Percentiles rank a stretch among this genome's conserved stretches.
Conservation (phyloP, 2,113 vertebrate genomes). For the Fulica atra region DNA sequence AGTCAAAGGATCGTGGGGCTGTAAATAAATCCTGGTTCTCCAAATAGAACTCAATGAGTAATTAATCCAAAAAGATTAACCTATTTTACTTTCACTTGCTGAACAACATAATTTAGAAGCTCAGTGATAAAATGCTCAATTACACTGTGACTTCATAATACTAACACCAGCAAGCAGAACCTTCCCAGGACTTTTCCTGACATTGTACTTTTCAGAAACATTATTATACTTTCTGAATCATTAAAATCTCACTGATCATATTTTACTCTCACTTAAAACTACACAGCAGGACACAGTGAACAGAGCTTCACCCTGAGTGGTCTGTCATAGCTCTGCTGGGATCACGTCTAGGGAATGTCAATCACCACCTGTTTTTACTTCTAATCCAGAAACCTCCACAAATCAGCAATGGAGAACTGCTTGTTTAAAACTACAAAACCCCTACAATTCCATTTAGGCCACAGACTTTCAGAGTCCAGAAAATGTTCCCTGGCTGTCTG, state of each 20-base stretch:
- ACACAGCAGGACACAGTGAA: background rate
- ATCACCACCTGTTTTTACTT: background rate
- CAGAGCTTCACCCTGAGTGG: background rate
- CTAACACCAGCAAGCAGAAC: background rate
- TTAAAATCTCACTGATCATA: background rate
- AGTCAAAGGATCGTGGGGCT: background rate
- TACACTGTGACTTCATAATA: background rate
- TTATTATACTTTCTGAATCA: background rate
- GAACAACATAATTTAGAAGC: background rate
- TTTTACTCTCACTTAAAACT: background rate
- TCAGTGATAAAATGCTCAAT: background rate
- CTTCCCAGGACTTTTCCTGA: background rate
- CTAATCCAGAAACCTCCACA: background rate
- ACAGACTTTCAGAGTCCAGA: background rate
- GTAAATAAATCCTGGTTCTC: background rate
- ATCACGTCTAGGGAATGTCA: background rate
- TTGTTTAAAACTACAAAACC: background rate
- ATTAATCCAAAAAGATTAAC: background rate
- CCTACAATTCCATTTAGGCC: background rate
- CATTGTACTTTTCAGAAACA: background rate
- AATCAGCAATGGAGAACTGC: background rate
- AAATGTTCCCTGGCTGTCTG: background rate
- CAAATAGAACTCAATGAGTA: background rate
- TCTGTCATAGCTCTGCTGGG: background rate
- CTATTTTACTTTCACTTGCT: background rate